phyloP scores from a whole-genome alignment of 1,140 invertebrate genomes.

The Apis dorsata region DNA sequence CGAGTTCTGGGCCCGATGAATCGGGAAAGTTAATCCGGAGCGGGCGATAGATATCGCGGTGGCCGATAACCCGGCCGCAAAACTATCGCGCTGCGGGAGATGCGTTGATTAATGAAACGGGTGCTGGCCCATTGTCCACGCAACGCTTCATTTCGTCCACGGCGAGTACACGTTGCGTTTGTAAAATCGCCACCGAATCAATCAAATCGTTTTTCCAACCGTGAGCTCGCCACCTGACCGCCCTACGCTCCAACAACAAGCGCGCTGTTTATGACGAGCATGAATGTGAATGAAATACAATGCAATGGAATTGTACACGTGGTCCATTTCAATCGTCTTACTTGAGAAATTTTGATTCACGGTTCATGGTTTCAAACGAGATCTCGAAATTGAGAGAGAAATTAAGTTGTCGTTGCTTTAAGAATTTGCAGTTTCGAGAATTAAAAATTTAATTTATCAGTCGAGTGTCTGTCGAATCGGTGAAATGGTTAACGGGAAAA shows the following conservation, averaged over 20 bases:
- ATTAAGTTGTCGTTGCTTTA: too few relatives aligned
- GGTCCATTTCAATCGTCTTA: too few relatives aligned
- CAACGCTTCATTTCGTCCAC: constrained; percentile 6
- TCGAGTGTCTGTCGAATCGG: too few relatives aligned
- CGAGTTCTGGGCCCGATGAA: neutral
- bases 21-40: constrained; percentile 34
- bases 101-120: constrained; percentile 38
- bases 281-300: neutral
- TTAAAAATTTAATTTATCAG: too few relatives aligned
- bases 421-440: too few relatives aligned
- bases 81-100: constrained; percentile 25
- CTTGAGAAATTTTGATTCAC: too few relatives aligned
- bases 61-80: constrained; percentile 26
- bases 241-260: neutral
- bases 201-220: constrained; percentile 27
- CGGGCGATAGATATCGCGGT: constrained; percentile 8
- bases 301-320: too few relatives aligned
- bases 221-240: neutral
- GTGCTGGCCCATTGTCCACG: constrained; percentile 17
- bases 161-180: neutral
- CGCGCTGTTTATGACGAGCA: constrained; percentile 5
- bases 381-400: too few relatives aligned
- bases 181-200: constrained; percentile 22
- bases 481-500: too few relatives aligned
- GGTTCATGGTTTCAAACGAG: too few relatives aligned